A percentile compares a stretch with the other conserved stretches of the same genome.
phyloP scores from a whole-genome alignment of 2,797 vertebrate species.

The Acrocephalus scirpaceus region DNA sequence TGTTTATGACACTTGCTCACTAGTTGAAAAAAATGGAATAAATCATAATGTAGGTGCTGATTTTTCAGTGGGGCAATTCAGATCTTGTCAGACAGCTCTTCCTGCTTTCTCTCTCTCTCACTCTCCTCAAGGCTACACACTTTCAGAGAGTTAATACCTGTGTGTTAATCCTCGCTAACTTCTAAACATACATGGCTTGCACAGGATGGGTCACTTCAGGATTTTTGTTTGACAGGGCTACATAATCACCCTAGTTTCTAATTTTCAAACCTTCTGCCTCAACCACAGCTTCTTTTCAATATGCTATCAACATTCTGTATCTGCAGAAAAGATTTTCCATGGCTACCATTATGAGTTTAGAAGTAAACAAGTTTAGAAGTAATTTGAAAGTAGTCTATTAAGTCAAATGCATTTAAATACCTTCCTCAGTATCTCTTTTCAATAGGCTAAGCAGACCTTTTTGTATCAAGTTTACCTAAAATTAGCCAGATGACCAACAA shows the following conservation, averaged over 20 bases:
- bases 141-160: neutral
- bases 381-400: neutral
- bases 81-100: neutral
- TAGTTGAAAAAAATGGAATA: neutral
- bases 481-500: neutral
- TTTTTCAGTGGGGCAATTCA: neutral
- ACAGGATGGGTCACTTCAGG: too few relatives aligned
- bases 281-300: neutral
- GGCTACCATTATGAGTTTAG: neutral
- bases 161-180: neutral
- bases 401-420: neutral
- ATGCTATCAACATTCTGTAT: neutral
- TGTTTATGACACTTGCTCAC: neutral
- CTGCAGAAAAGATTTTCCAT: neutral
- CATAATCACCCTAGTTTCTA: neutral
- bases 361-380: neutral
- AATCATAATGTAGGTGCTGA: neutral
- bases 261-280: neutral
- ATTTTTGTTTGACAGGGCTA: neutral
- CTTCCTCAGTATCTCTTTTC: neutral
- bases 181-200: neutral
- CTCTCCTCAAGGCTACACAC: fast-evolving
- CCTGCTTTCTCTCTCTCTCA: neutral
- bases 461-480: neutral
- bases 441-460: neutral